Evolutionary conservation across 2,888 invertebrate genomes (phyloP).

Genomic region (Dynastes maya): DNA sequence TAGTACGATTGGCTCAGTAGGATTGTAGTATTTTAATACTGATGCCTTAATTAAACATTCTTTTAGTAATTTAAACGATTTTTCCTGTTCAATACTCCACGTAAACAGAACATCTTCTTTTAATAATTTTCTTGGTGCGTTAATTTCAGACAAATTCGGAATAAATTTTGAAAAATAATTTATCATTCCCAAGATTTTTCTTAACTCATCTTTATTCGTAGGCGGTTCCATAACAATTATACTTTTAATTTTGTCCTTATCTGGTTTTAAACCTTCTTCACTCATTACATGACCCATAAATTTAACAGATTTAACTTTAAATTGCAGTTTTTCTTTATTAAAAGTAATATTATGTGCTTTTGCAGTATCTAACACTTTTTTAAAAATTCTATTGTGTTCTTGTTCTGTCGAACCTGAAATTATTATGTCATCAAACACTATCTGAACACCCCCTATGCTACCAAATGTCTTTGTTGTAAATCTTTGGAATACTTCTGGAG

Average conservation of each 20-base stretch:
- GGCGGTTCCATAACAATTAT: too few relatives aligned
- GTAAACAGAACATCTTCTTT: too few relatives aligned
- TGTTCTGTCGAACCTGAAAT: conserved; percentile 46
- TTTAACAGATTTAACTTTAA: neutral
- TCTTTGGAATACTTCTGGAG: conserved; percentile 62
- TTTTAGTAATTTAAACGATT: too few relatives aligned
- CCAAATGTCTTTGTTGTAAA: conserved; percentile 62
- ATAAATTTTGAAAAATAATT: too few relatives aligned
- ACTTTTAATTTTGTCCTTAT: neutral
- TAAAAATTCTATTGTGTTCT: conserved; percentile 57
- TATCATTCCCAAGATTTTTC: too few relatives aligned
- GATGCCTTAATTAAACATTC: too few relatives aligned
- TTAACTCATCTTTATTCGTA: too few relatives aligned
- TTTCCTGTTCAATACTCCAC: too few relatives aligned
- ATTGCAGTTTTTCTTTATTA: neutral
- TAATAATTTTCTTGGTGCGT: too few relatives aligned
- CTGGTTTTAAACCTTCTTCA: neutral
- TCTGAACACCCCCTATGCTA: conserved; percentile 58
- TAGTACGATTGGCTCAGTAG: too few relatives aligned
- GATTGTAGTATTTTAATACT: too few relatives aligned
- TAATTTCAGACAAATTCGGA: too few relatives aligned
- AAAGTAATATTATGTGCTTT: neutral
- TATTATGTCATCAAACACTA: conserved; percentile 61
- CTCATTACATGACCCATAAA: neutral
- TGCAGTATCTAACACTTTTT: neutral